Evolutionary conservation across 2,888 invertebrate genomes (phyloP).

Genomic region (Agonopterix arenella): DNA sequence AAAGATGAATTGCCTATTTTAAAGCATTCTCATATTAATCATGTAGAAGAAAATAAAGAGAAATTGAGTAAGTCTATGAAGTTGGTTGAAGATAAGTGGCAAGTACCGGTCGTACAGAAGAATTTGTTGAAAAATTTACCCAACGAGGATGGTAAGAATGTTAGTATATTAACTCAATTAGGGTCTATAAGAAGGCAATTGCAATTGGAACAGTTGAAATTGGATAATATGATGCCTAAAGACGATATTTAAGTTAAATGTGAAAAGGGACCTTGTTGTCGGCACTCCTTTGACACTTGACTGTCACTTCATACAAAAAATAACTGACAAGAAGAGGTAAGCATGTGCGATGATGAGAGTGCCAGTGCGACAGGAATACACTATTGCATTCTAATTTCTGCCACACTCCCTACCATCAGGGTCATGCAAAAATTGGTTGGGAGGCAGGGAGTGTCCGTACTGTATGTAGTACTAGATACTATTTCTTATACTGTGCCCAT

Average conservation of each 20-base stretch:
- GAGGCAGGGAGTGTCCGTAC: no score
- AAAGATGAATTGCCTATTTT: constrained; percentile 79
- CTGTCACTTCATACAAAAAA: no score
- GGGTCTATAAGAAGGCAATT: constrained; percentile 82
- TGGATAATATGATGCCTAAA: constrained; percentile 63
- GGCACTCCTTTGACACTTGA: no score
- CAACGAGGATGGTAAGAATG: constrained; percentile 63
- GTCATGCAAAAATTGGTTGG: no score
- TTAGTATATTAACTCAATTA: constrained; percentile 80
- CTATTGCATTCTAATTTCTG: no score
- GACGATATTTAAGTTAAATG: constrained; percentile 16
- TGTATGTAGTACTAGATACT: no score
- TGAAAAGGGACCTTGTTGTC: no score
- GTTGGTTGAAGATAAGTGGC: constrained; percentile 61
- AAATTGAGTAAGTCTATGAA: constrained; percentile 56
- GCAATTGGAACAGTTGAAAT: constrained; percentile 79
- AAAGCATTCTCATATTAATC: constrained; percentile 62
- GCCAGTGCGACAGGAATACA: no score
- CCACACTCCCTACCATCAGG: no score
- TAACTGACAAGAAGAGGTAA: no score
- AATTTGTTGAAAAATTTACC: constrained; percentile 70
- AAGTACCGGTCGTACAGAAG: constrained; percentile 81
- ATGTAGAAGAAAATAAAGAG: constrained; percentile 15
- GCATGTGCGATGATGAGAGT: no score
- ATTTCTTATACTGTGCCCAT: no score